Percentiles rank a stretch among this genome's conserved stretches.
phyloP scores from a whole-genome alignment of 2,797 vertebrate genomes.

The Prunella strophiata region DNA sequence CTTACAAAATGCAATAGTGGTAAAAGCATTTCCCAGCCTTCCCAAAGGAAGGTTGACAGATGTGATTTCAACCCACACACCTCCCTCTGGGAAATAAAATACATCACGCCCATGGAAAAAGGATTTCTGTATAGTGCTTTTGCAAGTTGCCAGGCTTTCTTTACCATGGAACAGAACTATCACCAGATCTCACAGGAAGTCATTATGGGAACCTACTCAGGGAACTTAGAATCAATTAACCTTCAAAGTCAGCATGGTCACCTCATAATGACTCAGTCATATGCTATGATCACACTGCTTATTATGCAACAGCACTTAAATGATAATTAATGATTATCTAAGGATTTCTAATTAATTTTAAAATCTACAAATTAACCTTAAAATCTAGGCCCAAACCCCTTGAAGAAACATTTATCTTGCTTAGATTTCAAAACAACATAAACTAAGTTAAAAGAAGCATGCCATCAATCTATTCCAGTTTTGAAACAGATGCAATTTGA shows the following conservation, averaged over 20 bases:
- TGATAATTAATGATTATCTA: conserved; percentile 35
- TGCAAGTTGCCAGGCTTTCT: not conserved
- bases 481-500: not conserved
- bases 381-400: not conserved
- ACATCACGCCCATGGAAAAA: not conserved
- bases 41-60: not conserved
- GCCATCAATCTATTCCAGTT: not conserved
- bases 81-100: not conserved
- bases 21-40: not conserved
- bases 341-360: not conserved
- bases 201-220: not conserved
- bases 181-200: conserved; percentile 14
- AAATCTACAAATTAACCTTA: not conserved
- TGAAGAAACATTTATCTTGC: not conserved
- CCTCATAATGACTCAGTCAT: not conserved
- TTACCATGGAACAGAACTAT: not conserved
- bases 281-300: not conserved
- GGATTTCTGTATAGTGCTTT: not conserved
- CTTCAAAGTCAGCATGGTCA: not conserved
- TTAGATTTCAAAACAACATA: not conserved
- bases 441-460: not conserved
- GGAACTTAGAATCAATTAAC: conserved; percentile 44
- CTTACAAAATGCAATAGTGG: not conserved
- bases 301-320: not conserved
- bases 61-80: not conserved